Evolutionary conservation across 2,113 vertebrate genomes (phyloP).

Genomic region (Gavia stellata): DNA sequence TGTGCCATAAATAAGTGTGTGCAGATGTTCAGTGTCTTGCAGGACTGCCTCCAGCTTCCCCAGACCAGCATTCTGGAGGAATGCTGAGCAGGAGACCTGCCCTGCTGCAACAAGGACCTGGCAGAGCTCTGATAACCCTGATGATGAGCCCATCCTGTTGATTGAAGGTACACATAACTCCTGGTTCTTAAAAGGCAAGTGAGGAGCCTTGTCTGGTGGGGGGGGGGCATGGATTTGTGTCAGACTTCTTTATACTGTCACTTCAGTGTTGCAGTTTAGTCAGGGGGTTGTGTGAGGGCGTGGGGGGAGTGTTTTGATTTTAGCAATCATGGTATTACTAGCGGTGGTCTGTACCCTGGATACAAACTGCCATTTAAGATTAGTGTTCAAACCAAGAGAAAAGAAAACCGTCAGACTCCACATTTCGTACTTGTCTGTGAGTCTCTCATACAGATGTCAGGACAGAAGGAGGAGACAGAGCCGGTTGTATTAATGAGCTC

Average conservation of each 20-base stretch:
- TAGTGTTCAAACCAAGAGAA: background rate
- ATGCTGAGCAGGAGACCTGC: background rate
- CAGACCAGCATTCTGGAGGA: background rate
- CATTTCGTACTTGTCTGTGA: background rate
- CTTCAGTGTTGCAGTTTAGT: background rate
- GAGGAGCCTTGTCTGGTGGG: background rate
- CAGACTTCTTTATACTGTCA: background rate
- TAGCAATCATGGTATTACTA: too few relatives aligned
- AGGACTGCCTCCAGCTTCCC: background rate
- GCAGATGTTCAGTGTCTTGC: slow-evolving; percentile 16
- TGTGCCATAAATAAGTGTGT: background rate
- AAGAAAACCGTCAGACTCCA: background rate
- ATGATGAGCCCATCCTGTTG: background rate
- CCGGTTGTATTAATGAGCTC: background rate
- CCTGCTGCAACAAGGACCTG: background rate
- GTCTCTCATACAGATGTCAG: background rate
- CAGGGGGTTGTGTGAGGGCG: too few relatives aligned
- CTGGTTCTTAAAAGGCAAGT: background rate
- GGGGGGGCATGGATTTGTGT: background rate
- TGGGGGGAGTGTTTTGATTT: background rate
- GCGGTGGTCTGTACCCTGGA: background rate
- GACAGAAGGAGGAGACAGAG: background rate
- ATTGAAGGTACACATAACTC: background rate
- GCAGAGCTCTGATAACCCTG: background rate
- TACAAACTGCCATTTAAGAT: background rate